Conservation (phyloP, 2,888 invertebrate species). For the Podotricha telesiphe region DNA sequence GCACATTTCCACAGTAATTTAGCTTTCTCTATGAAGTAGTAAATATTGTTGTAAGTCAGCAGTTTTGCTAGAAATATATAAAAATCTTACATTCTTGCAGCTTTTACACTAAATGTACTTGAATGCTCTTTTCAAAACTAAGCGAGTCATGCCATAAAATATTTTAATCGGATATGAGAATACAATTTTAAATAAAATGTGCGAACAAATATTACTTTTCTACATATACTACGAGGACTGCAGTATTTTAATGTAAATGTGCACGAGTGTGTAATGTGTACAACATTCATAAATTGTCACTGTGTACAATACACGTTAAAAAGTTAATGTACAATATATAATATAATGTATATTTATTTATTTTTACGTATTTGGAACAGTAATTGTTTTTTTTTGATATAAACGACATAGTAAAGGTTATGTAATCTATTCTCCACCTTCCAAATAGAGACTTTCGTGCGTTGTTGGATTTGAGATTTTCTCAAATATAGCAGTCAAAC, state of each 20-base stretch:
- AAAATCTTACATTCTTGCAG: slow-evolving; percentile 14
- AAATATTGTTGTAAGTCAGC: slow-evolving; percentile 21
- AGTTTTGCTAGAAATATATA: slow-evolving; percentile 17
- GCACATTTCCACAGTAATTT: slow-evolving; percentile 14
- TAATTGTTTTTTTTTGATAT: no score
- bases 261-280: not conserved
- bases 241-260: not conserved
- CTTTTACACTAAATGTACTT: slow-evolving; percentile 15
- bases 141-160: not conserved
- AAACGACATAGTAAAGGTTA: no score
- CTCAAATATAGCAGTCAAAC: no score
- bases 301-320: not conserved
- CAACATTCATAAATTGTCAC: not conserved
- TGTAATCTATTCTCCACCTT: no score
- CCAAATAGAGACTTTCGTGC: no score
- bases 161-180: slow-evolving; percentile 4
- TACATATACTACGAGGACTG: not conserved
- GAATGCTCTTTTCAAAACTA: slow-evolving; percentile 24
- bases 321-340: no score
- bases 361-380: no score
- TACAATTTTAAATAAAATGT: not conserved
- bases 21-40: slow-evolving; percentile 3
- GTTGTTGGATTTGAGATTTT: no score
- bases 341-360: no score
- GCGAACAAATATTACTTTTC: not conserved